A percentile compares a stretch with the other conserved stretches of the same genome.
These are phyloP conservation scores for Loris lydekkerianus DNA, from an alignment of 2,797 vertebrate genomes.

Conservation along the genomic window DNA sequence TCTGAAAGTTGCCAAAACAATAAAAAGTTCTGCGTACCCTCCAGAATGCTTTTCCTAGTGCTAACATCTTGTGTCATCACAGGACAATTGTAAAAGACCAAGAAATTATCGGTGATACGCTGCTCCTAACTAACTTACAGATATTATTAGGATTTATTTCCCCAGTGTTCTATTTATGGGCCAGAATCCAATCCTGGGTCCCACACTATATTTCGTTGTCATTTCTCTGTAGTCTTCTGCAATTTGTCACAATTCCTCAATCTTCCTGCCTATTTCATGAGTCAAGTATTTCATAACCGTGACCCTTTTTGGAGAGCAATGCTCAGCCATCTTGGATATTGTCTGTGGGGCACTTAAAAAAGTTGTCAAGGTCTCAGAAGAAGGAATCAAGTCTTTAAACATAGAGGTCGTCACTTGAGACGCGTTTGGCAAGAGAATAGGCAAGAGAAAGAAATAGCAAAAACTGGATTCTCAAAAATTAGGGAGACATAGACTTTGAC, in stretches of 20 bases:
- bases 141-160: neutral
- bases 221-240: neutral
- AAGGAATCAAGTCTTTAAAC: neutral
- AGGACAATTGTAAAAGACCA: neutral
- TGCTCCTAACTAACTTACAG: neutral
- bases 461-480: neutral
- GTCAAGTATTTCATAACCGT: neutral
- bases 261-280: neutral
- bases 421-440: neutral
- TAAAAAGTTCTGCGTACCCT: neutral
- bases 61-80: too few relatives aligned
- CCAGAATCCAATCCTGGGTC: neutral
- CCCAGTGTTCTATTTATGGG: neutral
- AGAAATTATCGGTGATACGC: neutral
- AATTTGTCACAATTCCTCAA: neutral
- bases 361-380: neutral
- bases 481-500: too few relatives aligned
- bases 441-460: neutral
- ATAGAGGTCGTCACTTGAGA: neutral
- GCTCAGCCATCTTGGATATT: neutral
- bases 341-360: neutral
- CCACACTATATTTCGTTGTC: neutral
- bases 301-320: neutral
- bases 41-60: neutral
- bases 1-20: neutral